Evolutionary conservation across 2,888 invertebrate species (phyloP).

Genomic region (Tiphia femorata): DNA sequence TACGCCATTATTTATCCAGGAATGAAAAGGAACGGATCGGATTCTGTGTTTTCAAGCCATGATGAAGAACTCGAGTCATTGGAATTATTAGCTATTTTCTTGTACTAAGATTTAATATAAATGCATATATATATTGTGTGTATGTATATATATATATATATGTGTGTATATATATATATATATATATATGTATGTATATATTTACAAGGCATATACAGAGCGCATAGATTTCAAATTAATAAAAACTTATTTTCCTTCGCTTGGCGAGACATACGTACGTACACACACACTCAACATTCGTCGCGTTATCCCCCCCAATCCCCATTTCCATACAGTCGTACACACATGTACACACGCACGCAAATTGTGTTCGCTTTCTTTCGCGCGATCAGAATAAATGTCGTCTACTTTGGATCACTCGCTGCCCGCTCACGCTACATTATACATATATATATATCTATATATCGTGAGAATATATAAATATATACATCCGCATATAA

Average conservation of each 20-base stretch:
- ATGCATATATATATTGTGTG: background rate
- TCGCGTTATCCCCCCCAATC: too few species aligned
- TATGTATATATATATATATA: constrained; percentile 13
- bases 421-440: too few species aligned
- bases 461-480: too few species aligned
- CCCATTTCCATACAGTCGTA: constrained; percentile 6
- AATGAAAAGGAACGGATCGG: too few species aligned
- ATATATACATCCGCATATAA: too few species aligned
- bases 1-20: too few species aligned
- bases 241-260: constrained; percentile 47
- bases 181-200: constrained; percentile 61
- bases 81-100: too few species aligned
- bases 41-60: too few species aligned
- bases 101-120: too few species aligned
- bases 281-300: constrained; percentile 16
- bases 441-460: too few species aligned
- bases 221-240: constrained; percentile 57
- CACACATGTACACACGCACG: background rate
- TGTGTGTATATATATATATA: constrained; percentile 26
- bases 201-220: constrained; percentile 68
- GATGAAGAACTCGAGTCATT: too few species aligned
- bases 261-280: constrained; percentile 36
- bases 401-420: too few species aligned
- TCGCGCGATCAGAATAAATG: background rate
- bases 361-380: background rate